Evolutionary conservation across 2,113 vertebrate genomes (phyloP).

Genomic region (Rhinolophus ferrumequinum): DNA sequence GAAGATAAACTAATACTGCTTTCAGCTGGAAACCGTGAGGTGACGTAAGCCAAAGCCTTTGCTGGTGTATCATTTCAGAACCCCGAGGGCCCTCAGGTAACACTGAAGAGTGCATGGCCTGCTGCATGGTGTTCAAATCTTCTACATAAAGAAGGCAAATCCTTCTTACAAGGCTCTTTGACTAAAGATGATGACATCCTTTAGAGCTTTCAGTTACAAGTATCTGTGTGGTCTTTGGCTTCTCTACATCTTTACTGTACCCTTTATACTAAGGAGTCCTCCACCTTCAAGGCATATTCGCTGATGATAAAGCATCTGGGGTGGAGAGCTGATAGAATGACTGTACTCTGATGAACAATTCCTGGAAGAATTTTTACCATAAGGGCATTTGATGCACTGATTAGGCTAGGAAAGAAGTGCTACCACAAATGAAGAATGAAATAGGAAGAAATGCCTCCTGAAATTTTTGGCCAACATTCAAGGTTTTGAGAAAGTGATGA

Average conservation of each 20-base stretch:
- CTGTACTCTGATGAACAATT: not conserved
- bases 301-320: not conserved
- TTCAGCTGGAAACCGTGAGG: not conserved
- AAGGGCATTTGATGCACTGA: not conserved
- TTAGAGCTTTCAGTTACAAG: not conserved
- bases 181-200: not conserved
- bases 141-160: not conserved
- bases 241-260: not conserved
- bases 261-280: not conserved
- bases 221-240: not conserved
- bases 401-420: not conserved
- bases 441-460: not conserved
- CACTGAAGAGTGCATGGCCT: not conserved
- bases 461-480: not conserved
- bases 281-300: not conserved
- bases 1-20: not conserved
- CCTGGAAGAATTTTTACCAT: not conserved
- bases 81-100: not conserved
- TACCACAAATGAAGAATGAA: not conserved
- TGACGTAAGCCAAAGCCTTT: not conserved
- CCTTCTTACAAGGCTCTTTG: not conserved
- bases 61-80: not conserved
- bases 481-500: not conserved
- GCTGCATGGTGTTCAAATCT: not conserved
- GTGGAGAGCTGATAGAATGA: not conserved